Evolutionary conservation across 2,888 invertebrate genomes (phyloP), one percentile per base, ranked within the genome.

Genomic region (Opisthograptis luteolata): DNA sequence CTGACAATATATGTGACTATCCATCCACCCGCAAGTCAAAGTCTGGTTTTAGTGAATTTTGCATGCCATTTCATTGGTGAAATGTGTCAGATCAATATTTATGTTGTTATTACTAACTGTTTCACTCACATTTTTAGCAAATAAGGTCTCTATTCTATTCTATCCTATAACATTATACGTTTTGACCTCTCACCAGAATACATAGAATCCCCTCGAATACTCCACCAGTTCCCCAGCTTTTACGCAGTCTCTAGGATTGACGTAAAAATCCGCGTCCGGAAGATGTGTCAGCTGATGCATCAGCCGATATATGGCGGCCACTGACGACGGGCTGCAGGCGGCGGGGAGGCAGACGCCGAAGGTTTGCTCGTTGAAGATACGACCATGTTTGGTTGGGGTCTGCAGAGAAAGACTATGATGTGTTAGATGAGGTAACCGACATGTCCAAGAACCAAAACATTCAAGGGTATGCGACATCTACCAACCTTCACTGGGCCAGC

Each of bases 261-360:
- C 55, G 0, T 44, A 49, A 1, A 73, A 48, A 1, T 40, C 14
- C 2, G 68, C 66, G 0, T 56, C 37, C 0, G 58, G 45, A 12
- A 73, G 43, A 25, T 73, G 66, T 1, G 65, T 63, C 1, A 57
- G 41, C 13, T 42, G 48, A 9, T 68, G 59, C 9, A 79, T 49
- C 0, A 58, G 54, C 10, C 40, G 62, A 3, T 67, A 44, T 8
- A 79, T 55, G 40, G 66, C 73, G 2, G 56, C 7, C 0, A 69
- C 56, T 2, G 77, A 68, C 0, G 39, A 36, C 7, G 59, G 41
- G 2, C 50, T 47, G 15, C 80, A 79, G 0, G 41, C 46, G 1
- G 60, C 58, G 1, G 79, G 78, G 3, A 76, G 12, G 25, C 79
- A 80, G 0, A 69, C 44, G 0, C 79, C 79, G 65, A 70, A 67